Conservation (phyloP, 2,797 vertebrate species). For the Triplophysa yarkandensis region DNA sequence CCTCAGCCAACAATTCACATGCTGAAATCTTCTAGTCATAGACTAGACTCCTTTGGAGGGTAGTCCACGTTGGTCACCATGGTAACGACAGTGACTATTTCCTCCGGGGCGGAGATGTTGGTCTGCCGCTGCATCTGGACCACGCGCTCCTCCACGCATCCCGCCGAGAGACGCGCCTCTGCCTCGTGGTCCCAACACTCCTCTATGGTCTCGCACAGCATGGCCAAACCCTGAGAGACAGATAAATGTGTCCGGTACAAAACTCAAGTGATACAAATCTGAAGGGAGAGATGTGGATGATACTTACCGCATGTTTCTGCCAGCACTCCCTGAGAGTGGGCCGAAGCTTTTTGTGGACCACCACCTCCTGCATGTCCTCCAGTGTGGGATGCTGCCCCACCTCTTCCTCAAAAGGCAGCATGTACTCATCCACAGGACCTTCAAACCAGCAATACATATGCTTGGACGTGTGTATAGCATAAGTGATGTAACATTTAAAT, state of each 20-base stretch:
- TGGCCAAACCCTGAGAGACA: conserved; percentile 80
- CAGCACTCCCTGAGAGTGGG: conserved; percentile 88
- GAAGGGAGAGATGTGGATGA: not conserved
- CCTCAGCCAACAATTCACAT: conserved; percentile 38
- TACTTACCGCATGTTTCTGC: conserved; percentile 90
- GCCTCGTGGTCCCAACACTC: conserved; percentile 96
- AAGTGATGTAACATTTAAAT: not conserved
- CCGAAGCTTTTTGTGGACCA: conserved; percentile 93
- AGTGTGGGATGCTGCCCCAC: conserved; percentile 91
- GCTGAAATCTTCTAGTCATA: conserved; percentile 83
- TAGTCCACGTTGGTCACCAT: conserved; percentile 98
- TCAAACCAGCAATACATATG: not conserved
- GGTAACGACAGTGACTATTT: conserved; percentile 92
- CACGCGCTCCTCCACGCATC: conserved; percentile 89
- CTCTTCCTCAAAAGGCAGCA: conserved; percentile 93
- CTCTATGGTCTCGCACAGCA: conserved; percentile 91
- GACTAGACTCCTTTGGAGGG: conserved; percentile 93
- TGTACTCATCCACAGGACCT: conserved; percentile 93
- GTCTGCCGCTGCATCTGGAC: conserved; percentile 89
- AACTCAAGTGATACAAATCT: not conserved
- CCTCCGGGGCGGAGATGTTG: conserved; percentile 83
- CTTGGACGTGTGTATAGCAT: not conserved
- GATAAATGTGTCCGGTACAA: not conserved
- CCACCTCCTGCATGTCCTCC: conserved; percentile 96
- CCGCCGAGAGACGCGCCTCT: conserved; percentile 87